Percentiles rank a stretch among this genome's conserved stretches.
These are phyloP conservation scores for Cyphomyrmex costatus DNA, from an alignment of 1,140 invertebrate genomes.

Conservation along the genomic window DNA sequence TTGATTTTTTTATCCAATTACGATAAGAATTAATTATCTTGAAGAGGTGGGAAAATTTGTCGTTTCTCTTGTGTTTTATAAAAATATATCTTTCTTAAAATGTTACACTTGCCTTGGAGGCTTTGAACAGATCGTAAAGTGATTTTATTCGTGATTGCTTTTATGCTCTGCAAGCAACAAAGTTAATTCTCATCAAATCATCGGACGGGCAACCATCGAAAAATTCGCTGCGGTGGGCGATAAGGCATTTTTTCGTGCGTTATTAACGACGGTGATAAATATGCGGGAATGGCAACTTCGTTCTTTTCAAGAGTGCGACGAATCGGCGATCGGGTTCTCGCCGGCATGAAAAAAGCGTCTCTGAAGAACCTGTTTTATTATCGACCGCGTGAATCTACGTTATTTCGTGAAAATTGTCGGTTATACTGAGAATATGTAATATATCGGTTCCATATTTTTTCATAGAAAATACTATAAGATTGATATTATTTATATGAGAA, in stretches of 20 bases:
- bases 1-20: constrained; percentile 3
- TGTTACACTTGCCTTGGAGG: neutral
- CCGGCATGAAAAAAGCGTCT: constrained; percentile 52
- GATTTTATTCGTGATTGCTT: constrained; percentile 5
- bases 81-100: constrained; percentile 13
- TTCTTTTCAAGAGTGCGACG: constrained; percentile 71
- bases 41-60: neutral
- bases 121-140: neutral
- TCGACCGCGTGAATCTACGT: constrained; percentile 1
- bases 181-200: constrained; percentile 34
- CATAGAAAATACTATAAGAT: neutral
- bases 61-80: neutral
- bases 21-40: neutral
- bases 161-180: constrained; percentile 22
- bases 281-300: constrained; percentile 59
- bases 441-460: neutral
- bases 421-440: neutral
- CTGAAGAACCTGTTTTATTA: constrained; percentile 35
- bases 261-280: constrained; percentile 77
- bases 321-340: constrained; percentile 70
- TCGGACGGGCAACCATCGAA: constrained; percentile 23
- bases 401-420: constrained; percentile 40
- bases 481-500: too few species aligned
- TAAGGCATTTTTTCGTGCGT: constrained; percentile 54
- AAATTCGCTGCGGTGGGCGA: constrained; percentile 57